A percentile compares a stretch with the other conserved stretches of the same genome.
Conservation (phyloP, 2,797 vertebrate species). For the Peromyscus attwateri region DNA sequence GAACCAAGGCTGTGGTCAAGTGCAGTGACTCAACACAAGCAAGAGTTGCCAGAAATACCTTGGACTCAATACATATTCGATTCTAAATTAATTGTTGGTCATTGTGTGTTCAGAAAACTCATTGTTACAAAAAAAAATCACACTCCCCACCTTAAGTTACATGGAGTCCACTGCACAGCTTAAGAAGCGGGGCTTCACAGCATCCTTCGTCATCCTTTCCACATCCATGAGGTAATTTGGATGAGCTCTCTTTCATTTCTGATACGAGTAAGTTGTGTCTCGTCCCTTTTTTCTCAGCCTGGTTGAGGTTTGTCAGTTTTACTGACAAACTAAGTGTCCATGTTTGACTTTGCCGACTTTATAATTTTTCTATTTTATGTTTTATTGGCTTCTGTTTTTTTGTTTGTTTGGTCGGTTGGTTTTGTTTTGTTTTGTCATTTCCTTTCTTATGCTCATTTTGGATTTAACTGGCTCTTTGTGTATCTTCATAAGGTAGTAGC, state of each 20-base stretch:
- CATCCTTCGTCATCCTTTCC: background rate
- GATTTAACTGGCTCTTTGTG: background rate
- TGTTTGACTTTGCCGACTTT: background rate
- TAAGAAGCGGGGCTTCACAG: background rate
- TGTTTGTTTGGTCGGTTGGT: background rate
- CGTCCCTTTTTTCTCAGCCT: background rate
- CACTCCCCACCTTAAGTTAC: background rate
- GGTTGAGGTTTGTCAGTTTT: constrained; percentile 5
- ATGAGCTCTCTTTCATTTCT: background rate
- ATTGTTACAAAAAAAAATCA: background rate
- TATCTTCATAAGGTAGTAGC: background rate
- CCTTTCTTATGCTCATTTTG: background rate
- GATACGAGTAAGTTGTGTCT: background rate
- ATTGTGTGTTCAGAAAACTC: background rate
- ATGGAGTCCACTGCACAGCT: no score
- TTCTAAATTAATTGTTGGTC: background rate
- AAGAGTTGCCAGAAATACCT: background rate
- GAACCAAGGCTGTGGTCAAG: background rate
- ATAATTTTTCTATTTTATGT: background rate
- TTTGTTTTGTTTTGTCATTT: background rate
- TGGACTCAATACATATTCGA: background rate
- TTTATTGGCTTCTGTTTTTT: background rate
- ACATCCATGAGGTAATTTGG: background rate
- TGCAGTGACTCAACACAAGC: background rate
- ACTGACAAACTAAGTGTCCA: background rate